phyloP scores from a whole-genome alignment of 2,797 vertebrate species.

The Parambassis ranga region DNA sequence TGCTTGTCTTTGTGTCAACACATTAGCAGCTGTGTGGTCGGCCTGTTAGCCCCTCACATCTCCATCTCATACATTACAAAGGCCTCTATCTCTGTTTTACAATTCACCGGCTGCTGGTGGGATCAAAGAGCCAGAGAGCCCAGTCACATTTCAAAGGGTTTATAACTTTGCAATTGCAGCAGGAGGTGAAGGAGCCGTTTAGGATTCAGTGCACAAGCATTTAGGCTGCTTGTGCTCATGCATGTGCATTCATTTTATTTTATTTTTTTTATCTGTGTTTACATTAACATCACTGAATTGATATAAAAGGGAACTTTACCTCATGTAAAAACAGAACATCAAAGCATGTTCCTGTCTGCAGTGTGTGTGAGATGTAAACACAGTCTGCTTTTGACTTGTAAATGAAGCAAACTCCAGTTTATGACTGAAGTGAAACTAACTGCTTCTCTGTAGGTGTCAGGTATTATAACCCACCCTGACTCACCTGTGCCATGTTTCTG shows the following conservation, averaged over 20 bases:
- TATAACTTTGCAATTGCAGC: not conserved
- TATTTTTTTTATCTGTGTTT: not conserved
- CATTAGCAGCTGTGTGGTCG: conserved; percentile 14
- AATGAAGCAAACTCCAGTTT: too few species aligned
- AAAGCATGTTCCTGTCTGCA: too few species aligned
- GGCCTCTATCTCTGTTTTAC: conserved; percentile 36
- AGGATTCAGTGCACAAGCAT: too few species aligned
- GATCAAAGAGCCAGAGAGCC: conserved; percentile 30
- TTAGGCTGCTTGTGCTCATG: too few species aligned
- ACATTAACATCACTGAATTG: not conserved
- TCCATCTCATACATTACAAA: conserved; percentile 55
- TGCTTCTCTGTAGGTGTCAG: too few species aligned
- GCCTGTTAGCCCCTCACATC: conserved; percentile 28
- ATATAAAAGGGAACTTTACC: not conserved
- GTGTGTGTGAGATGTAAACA: too few species aligned
- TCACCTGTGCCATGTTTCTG: conserved; percentile 84
- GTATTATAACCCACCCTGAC: not conserved
- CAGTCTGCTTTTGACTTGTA: too few species aligned
- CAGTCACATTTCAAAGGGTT: not conserved
- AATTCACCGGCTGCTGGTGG: not conserved
- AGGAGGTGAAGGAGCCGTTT: not conserved
- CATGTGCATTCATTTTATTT: too few species aligned
- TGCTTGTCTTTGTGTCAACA: conserved; percentile 16
- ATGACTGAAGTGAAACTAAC: too few species aligned
- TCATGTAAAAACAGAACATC: too few species aligned